phyloP scores from a whole-genome alignment of 2,888 invertebrate species.

The Hydriomena furcata region DNA sequence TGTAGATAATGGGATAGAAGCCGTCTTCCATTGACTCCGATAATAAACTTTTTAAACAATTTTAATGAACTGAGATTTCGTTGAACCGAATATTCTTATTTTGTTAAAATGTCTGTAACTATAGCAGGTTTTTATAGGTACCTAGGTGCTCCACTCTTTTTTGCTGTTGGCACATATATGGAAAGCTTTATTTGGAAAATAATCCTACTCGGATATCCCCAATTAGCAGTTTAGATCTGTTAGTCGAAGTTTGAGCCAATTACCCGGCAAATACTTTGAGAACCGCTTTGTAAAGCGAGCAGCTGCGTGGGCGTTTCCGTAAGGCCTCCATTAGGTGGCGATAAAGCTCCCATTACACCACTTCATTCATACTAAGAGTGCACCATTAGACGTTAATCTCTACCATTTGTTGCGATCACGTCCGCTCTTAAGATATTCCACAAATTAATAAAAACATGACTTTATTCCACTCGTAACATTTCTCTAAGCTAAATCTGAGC shows the following conservation, averaged over 20 bases:
- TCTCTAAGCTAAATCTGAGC: background rate
- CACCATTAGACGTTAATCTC: conserved; percentile 66
- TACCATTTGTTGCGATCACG: conserved; percentile 56
- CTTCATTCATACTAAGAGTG: conserved; percentile 63
- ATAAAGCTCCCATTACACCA: conserved; percentile 67
- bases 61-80: too few relatives aligned
- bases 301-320: conserved; percentile 46
- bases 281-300: conserved; percentile 23
- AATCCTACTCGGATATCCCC: conserved; percentile 10
- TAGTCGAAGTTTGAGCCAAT: conserved; percentile 17
- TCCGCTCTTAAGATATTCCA: conserved; percentile 42
- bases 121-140: too few relatives aligned
- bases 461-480: background rate
- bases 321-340: conserved; percentile 59
- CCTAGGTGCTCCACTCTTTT: too few relatives aligned
- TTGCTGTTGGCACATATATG: too few relatives aligned
- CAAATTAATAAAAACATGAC: conserved; percentile 36
- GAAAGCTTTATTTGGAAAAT: background rate
- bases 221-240: conserved; percentile 24
- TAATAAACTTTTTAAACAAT: too few relatives aligned
- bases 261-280: conserved; percentile 19
- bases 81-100: too few relatives aligned
- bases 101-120: too few relatives aligned
- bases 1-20: background rate
- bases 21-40: background rate